Base-by-base conservation (phyloP, 2,797 vertebrate species). In the Margarornis squamiger region DNA sequence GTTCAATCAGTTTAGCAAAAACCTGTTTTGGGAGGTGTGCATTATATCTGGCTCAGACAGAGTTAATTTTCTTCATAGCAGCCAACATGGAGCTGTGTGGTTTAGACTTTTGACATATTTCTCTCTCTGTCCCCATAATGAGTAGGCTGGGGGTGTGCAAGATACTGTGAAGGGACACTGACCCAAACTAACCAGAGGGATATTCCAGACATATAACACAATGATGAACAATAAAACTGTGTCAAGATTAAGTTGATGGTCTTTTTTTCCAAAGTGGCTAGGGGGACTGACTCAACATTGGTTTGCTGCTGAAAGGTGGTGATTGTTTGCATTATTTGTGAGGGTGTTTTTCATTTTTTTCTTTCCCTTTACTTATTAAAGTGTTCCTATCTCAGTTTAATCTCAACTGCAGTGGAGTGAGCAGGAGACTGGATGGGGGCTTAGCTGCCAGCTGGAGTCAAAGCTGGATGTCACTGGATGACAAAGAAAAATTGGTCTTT, bases 281-380 rank as follows among this genome's bases (percentile, higher is more conserved):
- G 5, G 10, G 43, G 22, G 11, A 48, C 32, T 49, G 38, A 54
- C 34, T 45, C 26, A 20, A 32, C 26, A 49, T 72, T 5, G 27
- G 6, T 39, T 79, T 30, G 3, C 10, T 74, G 29, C 10, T 39
- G 14, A 84, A 52, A 90, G 30, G 7, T 38, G 34, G 20, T 3
- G 8, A 66, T 20, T 65, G 12, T 6, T 23, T 57, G 9, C 20
- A 49, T 21, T 19, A 19, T 29, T 27, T 57, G 9, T 3, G 6
- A 19, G 17, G 10, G 0, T 13, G 2, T 0, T 34, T 62, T 57
- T 26, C 0, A 36, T 27, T 76, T 20, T 27, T 66, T 13, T 29
- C 8, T 76, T 71, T 81, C 13, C 45, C 20, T 83, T 72, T 19
- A 21, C 3, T 77, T 77, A 57, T 61, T 83, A 59, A 46, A 46